Evolutionary conservation across 2,113 vertebrate genomes (phyloP).

Genomic region (Papio anubis): DNA sequence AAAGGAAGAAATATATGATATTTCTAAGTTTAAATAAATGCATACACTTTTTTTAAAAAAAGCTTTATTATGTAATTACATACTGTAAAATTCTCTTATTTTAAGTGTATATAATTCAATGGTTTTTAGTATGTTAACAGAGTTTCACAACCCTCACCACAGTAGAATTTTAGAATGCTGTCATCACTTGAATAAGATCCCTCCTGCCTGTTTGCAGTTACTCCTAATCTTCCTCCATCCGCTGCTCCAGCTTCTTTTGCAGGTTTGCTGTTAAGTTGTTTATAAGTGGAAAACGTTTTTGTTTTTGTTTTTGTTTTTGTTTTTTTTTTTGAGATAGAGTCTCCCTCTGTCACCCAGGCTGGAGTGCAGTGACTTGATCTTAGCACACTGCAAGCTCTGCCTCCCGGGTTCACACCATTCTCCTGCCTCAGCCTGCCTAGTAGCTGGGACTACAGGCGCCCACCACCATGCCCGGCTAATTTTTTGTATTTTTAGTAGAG

Average conservation of each 20-base stretch:
- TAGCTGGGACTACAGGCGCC: too few relatives aligned
- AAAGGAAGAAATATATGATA: neutral
- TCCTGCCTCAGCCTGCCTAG: too few relatives aligned
- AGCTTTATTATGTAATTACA: neutral
- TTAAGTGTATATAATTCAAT: neutral
- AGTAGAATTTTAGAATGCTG: neutral
- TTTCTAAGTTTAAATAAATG: neutral
- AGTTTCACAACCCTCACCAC: neutral
- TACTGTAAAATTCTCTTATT: neutral
- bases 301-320: too few relatives aligned
- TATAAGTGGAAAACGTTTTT: neutral
- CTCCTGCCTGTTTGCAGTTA: neutral
- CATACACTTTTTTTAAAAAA: neutral
- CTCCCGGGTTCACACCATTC: too few relatives aligned
- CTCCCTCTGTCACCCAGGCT: too few relatives aligned
- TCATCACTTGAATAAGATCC: neutral
- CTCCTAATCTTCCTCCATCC: neutral
- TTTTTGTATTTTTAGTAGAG: too few relatives aligned
- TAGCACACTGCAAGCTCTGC: too few relatives aligned
- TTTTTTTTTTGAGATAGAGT: too few relatives aligned
- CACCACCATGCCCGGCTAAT: too few relatives aligned
- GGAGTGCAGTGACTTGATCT: too few relatives aligned
- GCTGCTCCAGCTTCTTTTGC: neutral
- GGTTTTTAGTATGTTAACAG: neutral
- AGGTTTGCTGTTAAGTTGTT: neutral